phyloP scores from a whole-genome alignment of 2,113 vertebrate species.

The Arvicanthis niloticus region DNA sequence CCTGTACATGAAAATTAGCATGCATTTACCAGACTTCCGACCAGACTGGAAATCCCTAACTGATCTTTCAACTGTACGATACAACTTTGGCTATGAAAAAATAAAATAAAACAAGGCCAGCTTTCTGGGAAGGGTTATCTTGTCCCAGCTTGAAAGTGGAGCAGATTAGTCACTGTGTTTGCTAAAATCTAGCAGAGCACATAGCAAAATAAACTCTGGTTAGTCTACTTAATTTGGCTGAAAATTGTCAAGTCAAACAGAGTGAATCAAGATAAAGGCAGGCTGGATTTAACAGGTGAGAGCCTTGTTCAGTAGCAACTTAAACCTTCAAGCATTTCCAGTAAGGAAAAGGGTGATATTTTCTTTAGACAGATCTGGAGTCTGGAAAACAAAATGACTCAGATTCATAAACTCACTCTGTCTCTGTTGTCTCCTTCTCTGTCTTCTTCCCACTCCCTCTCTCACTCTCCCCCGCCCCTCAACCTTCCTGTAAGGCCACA shows the following conservation, averaged over 20 bases:
- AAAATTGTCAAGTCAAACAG: slow-evolving; percentile 46
- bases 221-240: slow-evolving; percentile 69
- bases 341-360: slow-evolving; percentile 42
- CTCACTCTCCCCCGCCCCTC: neutral
- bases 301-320: slow-evolving; percentile 32
- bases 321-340: slow-evolving; percentile 56
- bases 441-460: neutral
- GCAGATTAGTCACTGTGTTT: slow-evolving; percentile 61
- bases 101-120: slow-evolving; percentile 19
- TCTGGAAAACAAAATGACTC: slow-evolving; percentile 61
- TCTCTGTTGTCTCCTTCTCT: neutral
- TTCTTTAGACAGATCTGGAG: slow-evolving; percentile 59
- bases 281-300: slow-evolving; percentile 46
- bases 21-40: slow-evolving; percentile 71
- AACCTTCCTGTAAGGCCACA: neutral
- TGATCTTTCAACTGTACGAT: slow-evolving; percentile 54
- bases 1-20: slow-evolving; percentile 64
- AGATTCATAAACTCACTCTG: slow-evolving; percentile 18
- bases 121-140: slow-evolving; percentile 72
- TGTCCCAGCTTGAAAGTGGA: slow-evolving; percentile 75
- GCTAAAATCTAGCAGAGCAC: slow-evolving; percentile 70
- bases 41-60: slow-evolving; percentile 80
- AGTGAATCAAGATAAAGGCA: slow-evolving; percentile 27
- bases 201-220: slow-evolving; percentile 64
- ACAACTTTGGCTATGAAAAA: slow-evolving; percentile 72